Conservation (phyloP, 1,140 invertebrate genomes). For the Formica selysi region DNA sequence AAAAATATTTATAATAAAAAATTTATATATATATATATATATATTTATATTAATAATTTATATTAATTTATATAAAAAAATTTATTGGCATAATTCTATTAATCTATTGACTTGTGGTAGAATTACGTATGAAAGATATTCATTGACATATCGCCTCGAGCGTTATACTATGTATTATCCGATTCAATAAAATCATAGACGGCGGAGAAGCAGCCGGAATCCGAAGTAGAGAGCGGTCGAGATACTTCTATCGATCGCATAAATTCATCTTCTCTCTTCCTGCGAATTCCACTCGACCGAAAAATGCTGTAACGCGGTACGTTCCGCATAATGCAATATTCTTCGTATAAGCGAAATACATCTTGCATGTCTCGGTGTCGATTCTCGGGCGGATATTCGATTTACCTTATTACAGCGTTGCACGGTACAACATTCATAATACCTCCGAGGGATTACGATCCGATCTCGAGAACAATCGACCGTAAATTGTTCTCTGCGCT, state of each 20-base stretch:
- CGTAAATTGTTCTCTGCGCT: not conserved
- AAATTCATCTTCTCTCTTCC: constrained; percentile 62
- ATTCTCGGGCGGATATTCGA: constrained; percentile 52
- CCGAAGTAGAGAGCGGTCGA: constrained; percentile 46
- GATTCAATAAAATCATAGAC: constrained; percentile 62
- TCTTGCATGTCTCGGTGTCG: constrained; percentile 62
- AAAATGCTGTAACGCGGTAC: constrained; percentile 59
- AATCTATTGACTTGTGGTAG: constrained; percentile 3
- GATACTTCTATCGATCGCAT: constrained; percentile 61
- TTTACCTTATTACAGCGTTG: constrained; percentile 51
- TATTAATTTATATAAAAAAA: no score
- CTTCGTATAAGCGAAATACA: constrained; percentile 59
- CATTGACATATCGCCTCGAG: constrained; percentile 29
- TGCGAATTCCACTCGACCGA: constrained; percentile 49
- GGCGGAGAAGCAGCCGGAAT: constrained; percentile 18
- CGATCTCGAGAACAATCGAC: constrained; percentile 21
- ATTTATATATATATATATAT: no score
- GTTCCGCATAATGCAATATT: constrained; percentile 62
- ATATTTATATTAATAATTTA: no score
- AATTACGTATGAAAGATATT: constrained; percentile 11
- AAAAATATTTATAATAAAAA: no score
- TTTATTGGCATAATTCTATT: constrained; percentile 6
- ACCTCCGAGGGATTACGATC: not conserved
- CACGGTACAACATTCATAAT: constrained; percentile 40
- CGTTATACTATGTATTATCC: constrained; percentile 51